Evolutionary conservation across 2,888 invertebrate species (phyloP), one percentile per base, ranked within the genome.

Genomic region (Drosophila basisetae): DNA sequence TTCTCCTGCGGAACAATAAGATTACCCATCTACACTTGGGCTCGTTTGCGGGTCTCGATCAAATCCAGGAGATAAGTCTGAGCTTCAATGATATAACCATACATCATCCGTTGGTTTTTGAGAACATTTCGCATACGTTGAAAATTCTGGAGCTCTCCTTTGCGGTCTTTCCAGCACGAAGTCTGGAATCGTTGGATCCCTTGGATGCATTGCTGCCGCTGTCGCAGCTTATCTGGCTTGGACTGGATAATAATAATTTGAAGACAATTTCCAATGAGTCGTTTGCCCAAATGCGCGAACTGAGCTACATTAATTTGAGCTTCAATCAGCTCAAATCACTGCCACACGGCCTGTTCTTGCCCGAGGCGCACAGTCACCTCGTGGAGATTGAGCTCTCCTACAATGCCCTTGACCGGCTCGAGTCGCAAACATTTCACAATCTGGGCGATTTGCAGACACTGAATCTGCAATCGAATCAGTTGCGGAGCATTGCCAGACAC

Each of bases 61-160:
- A 96, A 81, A 95, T 99, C 82, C 96, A 96, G 90, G 98, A 98
- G 93, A 95, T 99, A 78, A 97, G 97, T 94, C 94, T 99, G 80
- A 98, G 98, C 92, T 98, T 98, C 93, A 99, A 99, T 93, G 96
- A 97, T 90, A 95, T 99, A 77, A 95, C 96, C 84, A 96, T 96
- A 90, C 95, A 98, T 81, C 96, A 97, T 91, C 95, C 96, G 33
- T 95, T 96, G 91, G 96, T 97, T 25, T 97, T 98, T 92, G 94
- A 95, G 69, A 96, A 97, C 85, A 94, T 98, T 70, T 96, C 96
- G 41, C 95, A 95, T 62, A 96, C 96, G 30, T 94, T 98, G 61
- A 96, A 97, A 92, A 96, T 96, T 74, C 94, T 98, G 47, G 98
- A 98, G 93, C 95, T 98, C 62, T 97, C 98, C 75, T 97, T 97